Conservation (phyloP, 92 coral and sea anemone species). For the Nematostella vectensis region DNA sequence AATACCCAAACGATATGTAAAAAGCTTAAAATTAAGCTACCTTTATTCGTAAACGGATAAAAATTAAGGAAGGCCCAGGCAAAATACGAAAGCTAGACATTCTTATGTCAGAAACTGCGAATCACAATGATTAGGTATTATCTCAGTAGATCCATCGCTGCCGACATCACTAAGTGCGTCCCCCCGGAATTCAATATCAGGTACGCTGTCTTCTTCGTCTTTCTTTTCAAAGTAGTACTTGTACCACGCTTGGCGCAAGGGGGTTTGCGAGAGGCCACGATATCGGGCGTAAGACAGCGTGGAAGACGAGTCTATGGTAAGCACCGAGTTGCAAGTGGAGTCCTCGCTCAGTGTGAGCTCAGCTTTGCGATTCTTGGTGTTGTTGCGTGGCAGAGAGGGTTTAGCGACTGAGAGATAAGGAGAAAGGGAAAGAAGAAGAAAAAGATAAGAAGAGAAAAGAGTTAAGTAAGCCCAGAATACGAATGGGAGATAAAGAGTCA, state of each 20-base stretch:
- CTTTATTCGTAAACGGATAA: too few species aligned
- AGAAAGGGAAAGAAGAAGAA: not conserved
- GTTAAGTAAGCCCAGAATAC: too few species aligned
- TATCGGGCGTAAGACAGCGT: slow-evolving; percentile 29
- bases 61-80: too few species aligned
- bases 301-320: slow-evolving; percentile 17
- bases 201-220: slow-evolving; percentile 12
- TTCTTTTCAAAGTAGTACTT: slow-evolving; percentile 28
- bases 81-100: too few species aligned
- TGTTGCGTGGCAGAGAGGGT: slow-evolving; percentile 3
- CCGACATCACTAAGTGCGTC: not conserved
- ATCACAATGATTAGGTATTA: too few species aligned
- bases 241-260: slow-evolving; percentile 45
- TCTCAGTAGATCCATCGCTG: too few species aligned
- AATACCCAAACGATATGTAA: too few species aligned
- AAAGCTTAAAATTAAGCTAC: too few species aligned
- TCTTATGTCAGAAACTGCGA: too few species aligned
- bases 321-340: not conserved
- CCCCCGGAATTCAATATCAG: not conserved
- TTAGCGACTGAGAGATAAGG: slow-evolving; percentile 2
- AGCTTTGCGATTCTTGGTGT: not conserved
- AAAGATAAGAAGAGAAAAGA: too few species aligned
- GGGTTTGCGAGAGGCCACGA: slow-evolving; percentile 46
- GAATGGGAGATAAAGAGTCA: not conserved
- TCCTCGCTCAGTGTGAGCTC: too few species aligned